Percentiles rank a stretch among this genome's conserved stretches.
Evolutionary conservation across 2,888 invertebrate genomes (phyloP).

Genomic region (Mystacides longicornis): DNA sequence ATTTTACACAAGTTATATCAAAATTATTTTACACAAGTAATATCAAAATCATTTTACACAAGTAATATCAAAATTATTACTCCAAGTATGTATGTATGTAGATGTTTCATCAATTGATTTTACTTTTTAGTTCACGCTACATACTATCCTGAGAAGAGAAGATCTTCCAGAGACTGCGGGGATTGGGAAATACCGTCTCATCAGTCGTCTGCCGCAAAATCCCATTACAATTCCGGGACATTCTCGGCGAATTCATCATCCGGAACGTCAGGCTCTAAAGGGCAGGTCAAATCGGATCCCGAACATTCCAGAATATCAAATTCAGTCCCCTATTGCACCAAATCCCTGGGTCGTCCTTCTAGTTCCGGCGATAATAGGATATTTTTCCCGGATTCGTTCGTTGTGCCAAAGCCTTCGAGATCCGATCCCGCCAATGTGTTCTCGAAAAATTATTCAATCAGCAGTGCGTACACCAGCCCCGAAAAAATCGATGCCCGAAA

Average conservation of each 20-base stretch:
- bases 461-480: constrained; percentile 42
- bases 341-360: constrained; percentile 31
- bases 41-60: too few relatives aligned
- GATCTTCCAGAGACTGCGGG: constrained; percentile 11
- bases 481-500: constrained; percentile 29
- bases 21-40: too few relatives aligned
- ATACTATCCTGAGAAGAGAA: constrained; percentile 14
- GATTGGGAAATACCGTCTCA: constrained; percentile 22
- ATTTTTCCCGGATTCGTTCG: constrained; percentile 48
- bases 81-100: background rate
- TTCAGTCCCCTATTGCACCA: constrained; percentile 13
- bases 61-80: background rate
- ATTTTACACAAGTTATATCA: too few relatives aligned
- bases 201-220: constrained; percentile 13
- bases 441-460: constrained; percentile 23
- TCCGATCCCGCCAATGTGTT: constrained; percentile 25
- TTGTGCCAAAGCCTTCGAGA: constrained; percentile 34
- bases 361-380: constrained; percentile 45
- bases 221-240: constrained; percentile 33
- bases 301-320: constrained; percentile 26
- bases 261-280: constrained; percentile 45
- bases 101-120: background rate
- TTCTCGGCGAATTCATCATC: constrained; percentile 45
- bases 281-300: constrained; percentile 35
- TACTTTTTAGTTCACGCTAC: constrained; percentile 7